Evolutionary conservation across 1,140 invertebrate species (phyloP).

Genomic region (Dendroctonus valens): DNA sequence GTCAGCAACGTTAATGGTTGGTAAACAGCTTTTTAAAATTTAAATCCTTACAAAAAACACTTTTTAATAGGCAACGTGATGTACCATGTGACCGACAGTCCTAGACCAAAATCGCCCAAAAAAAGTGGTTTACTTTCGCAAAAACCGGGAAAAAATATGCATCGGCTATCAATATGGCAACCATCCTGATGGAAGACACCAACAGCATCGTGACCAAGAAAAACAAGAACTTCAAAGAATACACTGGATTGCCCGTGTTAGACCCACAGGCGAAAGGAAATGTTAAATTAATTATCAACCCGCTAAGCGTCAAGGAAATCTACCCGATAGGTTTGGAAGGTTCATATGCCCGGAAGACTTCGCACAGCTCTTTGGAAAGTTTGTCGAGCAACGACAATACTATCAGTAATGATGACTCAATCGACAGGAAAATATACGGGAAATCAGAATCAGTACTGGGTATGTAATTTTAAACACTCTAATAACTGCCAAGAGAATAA

Average conservation of each 20-base stretch:
- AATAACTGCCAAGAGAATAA: neutral
- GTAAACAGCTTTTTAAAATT: constrained; percentile 1
- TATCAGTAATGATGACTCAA: constrained; percentile 41
- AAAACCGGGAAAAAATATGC: constrained; percentile 45
- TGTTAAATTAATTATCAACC: constrained; percentile 58
- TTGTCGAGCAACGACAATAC: constrained; percentile 43
- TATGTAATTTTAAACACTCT: constrained; percentile 10
- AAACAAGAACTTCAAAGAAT: constrained; percentile 47
- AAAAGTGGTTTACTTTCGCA: constrained; percentile 48
- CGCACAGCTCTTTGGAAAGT: constrained; percentile 47
- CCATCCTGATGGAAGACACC: constrained; percentile 45
- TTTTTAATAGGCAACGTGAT: constrained; percentile 67
- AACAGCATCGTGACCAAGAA: constrained; percentile 46
- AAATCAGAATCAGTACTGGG: constrained; percentile 15
- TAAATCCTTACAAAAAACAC: neutral
- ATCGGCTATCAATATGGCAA: constrained; percentile 45
- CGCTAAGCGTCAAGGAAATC: constrained; percentile 51
- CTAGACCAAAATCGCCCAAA: constrained; percentile 45
- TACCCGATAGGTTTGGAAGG: constrained; percentile 47
- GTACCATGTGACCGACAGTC: constrained; percentile 67
- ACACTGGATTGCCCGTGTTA: constrained; percentile 39
- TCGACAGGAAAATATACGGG: constrained; percentile 25
- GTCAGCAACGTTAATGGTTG: constrained; percentile 78
- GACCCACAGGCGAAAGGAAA: constrained; percentile 42
- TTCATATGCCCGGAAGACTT: constrained; percentile 46